phyloP scores from a whole-genome alignment of 2,888 invertebrate species.

The Oxystoma pomonae region DNA sequence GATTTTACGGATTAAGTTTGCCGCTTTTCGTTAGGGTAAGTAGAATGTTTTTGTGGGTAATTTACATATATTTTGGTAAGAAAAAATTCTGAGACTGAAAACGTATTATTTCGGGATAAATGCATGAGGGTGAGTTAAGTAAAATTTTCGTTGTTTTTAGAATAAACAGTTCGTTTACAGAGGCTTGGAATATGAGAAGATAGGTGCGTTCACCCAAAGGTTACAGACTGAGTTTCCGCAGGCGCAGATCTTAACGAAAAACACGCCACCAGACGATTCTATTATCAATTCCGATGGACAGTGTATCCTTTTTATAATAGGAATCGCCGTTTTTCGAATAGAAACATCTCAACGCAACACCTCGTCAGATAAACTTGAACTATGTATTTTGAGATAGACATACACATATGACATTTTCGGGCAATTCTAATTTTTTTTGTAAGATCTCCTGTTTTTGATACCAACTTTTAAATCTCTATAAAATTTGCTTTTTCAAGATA shows the following conservation, averaged over 20 bases:
- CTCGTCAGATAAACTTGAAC: no score
- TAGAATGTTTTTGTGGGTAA: slow-evolving; percentile 18
- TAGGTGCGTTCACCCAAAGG: slow-evolving; percentile 90
- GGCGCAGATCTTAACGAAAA: slow-evolving; percentile 89
- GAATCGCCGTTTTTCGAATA: no score
- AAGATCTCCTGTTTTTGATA: no score
- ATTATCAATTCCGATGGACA: slow-evolving; percentile 83
- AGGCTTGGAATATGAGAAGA: slow-evolving; percentile 91
- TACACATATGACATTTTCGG: no score
- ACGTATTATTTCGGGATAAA: no score
- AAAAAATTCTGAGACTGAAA: no score
- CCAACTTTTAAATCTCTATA: no score
- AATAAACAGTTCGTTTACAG: slow-evolving; percentile 95
- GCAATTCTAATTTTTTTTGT: no score
- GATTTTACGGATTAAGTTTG: slow-evolving; percentile 90
- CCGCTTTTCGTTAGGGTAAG: slow-evolving; percentile 91
- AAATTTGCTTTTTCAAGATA: no score
- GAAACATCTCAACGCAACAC: no score
- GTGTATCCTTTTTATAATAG: slow-evolving; percentile 70
- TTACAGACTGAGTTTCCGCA: slow-evolving; percentile 91
- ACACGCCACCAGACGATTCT: slow-evolving; percentile 85
- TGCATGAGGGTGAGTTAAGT: no score
- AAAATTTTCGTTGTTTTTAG: slow-evolving; percentile 48
- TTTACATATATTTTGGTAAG: not conserved
- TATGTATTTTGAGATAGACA: no score